Percentiles rank a stretch among this genome's conserved stretches.
phyloP scores from a whole-genome alignment of 2,113 vertebrate species.

The Poeciliopsis retropinna region DNA sequence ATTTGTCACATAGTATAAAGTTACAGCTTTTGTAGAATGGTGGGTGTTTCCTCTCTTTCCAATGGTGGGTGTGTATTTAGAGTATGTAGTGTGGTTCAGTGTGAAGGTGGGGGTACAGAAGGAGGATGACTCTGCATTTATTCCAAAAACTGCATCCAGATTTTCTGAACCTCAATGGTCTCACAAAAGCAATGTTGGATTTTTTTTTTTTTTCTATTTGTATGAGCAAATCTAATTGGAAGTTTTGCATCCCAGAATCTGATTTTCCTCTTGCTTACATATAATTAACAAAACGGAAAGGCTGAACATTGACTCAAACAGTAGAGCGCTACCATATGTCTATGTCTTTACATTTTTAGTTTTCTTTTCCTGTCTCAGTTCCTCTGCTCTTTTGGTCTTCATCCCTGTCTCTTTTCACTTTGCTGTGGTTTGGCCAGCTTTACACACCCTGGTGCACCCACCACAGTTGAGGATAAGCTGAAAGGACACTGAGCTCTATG shows the following conservation, averaged over 20 bases:
- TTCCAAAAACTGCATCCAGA: background rate
- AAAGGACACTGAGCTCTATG: constrained; percentile 70
- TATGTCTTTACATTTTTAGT: constrained; percentile 32
- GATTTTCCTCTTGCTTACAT: too few species aligned
- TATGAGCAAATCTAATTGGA: background rate
- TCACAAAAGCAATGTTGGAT: background rate
- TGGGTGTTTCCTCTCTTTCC: too few species aligned
- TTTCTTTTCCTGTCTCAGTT: constrained; percentile 30
- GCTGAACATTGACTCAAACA: background rate
- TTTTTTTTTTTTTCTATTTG: background rate
- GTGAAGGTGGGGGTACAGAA: background rate
- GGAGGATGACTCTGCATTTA: background rate
- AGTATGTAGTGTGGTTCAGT: background rate
- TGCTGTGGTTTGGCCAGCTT: constrained; percentile 41
- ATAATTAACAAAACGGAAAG: too few species aligned
- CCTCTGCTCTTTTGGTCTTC: constrained; percentile 5
- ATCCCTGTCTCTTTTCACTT: constrained; percentile 18
- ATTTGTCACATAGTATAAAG: too few species aligned
- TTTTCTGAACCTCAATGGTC: background rate
- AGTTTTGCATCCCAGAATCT: too few species aligned
- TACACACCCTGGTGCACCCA: constrained; percentile 38
- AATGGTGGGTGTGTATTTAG: too few species aligned
- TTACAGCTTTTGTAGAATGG: too few species aligned
- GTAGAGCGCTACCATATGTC: background rate
- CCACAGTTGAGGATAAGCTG: constrained; percentile 54